Percentiles rank a stretch among this genome's conserved stretches.
phyloP scores from a whole-genome alignment of 2,888 invertebrate species.

The Subacronicta megacephala region DNA sequence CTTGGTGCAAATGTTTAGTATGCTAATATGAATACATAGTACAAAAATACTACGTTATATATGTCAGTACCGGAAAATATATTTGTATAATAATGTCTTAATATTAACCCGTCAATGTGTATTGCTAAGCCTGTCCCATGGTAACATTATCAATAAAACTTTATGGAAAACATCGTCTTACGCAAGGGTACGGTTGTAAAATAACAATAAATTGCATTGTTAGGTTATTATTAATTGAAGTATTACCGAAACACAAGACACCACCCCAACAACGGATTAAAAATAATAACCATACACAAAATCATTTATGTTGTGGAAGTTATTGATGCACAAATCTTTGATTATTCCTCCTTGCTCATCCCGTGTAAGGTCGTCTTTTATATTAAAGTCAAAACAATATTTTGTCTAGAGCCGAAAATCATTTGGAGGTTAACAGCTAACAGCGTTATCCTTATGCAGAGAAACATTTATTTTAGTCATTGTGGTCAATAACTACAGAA shows the following conservation, averaged over 20 bases:
- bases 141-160: not conserved
- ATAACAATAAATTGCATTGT: too few relatives aligned
- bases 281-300: too few relatives aligned
- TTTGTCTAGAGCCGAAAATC: constrained; percentile 14
- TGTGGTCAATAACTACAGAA: not conserved
- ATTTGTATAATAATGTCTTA: not conserved
- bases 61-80: constrained; percentile 4
- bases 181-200: too few relatives aligned
- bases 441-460: constrained; percentile 30
- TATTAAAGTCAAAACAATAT: constrained; percentile 24
- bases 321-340: not conserved
- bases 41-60: constrained; percentile 7
- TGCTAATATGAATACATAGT: constrained; percentile 20
- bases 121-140: not conserved
- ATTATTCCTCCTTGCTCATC: constrained; percentile 7
- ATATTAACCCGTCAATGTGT: not conserved
- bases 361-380: constrained; percentile 35
- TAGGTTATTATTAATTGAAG: too few relatives aligned
- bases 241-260: too few relatives aligned
- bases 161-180: not conserved
- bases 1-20: constrained; percentile 12
- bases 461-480: constrained; percentile 4
- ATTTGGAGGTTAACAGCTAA: constrained; percentile 40
- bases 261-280: too few relatives aligned
- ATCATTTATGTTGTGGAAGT: too few relatives aligned